Percentiles rank a stretch among this genome's conserved stretches.
Conservation (phyloP, 2,888 invertebrate species). For the Lycocerus yunnanus region DNA sequence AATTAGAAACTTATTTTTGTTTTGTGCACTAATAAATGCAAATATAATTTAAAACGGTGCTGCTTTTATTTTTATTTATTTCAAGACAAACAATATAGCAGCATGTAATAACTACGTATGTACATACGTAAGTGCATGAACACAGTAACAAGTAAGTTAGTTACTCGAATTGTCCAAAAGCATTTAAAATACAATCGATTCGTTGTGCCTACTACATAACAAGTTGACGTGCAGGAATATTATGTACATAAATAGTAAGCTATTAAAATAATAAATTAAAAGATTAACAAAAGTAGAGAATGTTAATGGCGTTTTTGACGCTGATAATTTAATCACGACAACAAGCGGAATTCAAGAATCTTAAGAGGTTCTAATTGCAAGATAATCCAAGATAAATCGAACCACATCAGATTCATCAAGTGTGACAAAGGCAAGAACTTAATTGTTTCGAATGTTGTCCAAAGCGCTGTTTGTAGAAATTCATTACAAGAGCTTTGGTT, state of each 20-base stretch:
- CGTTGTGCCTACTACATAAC: not conserved
- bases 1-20: not conserved
- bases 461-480: slow-evolving; percentile 33
- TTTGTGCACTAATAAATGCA: not conserved
- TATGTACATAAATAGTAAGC: too few species aligned
- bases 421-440: slow-evolving; percentile 45
- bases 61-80: not conserved
- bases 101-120: too few species aligned
- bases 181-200: not conserved
- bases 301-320: not conserved
- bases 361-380: slow-evolving; percentile 36
- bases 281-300: not conserved
- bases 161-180: not conserved
- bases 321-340: slow-evolving; percentile 25
- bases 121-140: too few species aligned
- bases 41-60: not conserved
- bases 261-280: not conserved
- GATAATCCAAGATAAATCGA: slow-evolving; percentile 46
- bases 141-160: too few species aligned
- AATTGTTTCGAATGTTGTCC: slow-evolving; percentile 45
- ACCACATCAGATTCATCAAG: slow-evolving; percentile 46
- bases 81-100: too few species aligned
- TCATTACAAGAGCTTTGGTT: slow-evolving; percentile 37
- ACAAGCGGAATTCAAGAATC: slow-evolving; percentile 27
- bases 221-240: not conserved